Conservation (phyloP, 53 echinoderm and acorn worm genomes). For the Temnopleurus reevesii region DNA sequence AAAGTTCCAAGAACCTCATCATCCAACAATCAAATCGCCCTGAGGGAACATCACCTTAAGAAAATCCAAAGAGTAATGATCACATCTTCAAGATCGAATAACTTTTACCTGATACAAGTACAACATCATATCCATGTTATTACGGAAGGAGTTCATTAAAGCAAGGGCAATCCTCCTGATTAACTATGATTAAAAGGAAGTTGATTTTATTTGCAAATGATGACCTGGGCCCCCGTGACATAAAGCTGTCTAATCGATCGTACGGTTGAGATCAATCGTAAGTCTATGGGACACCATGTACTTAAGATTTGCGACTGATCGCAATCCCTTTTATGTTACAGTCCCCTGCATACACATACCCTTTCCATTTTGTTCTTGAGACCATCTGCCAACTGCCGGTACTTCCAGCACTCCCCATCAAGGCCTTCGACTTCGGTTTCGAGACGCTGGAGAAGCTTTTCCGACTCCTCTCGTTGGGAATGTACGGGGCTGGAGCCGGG, state of each 20-base stretch:
- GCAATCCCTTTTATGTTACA: too few species aligned
- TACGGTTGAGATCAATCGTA: too few species aligned
- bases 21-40: too few species aligned
- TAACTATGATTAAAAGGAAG: background rate
- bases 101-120: background rate
- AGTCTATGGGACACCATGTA: too few species aligned
- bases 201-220: background rate
- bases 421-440: constrained; percentile 74
- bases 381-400: constrained; percentile 71
- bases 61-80: too few species aligned
- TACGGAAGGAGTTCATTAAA: constrained; percentile 7
- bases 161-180: constrained; percentile 5
- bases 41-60: too few species aligned
- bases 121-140: background rate
- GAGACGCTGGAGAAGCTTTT: constrained; percentile 65
- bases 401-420: constrained; percentile 84
- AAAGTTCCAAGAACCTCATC: too few species aligned
- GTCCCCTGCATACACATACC: constrained; percentile 66
- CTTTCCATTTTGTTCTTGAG: constrained; percentile 74
- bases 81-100: too few species aligned
- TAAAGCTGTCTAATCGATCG: too few species aligned
- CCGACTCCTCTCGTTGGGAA: constrained; percentile 71
- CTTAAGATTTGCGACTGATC: too few species aligned
- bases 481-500: constrained; percentile 59
- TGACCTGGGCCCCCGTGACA: too few species aligned